Conservation (phyloP, 2,888 invertebrate genomes). For the Acleris literana region DNA sequence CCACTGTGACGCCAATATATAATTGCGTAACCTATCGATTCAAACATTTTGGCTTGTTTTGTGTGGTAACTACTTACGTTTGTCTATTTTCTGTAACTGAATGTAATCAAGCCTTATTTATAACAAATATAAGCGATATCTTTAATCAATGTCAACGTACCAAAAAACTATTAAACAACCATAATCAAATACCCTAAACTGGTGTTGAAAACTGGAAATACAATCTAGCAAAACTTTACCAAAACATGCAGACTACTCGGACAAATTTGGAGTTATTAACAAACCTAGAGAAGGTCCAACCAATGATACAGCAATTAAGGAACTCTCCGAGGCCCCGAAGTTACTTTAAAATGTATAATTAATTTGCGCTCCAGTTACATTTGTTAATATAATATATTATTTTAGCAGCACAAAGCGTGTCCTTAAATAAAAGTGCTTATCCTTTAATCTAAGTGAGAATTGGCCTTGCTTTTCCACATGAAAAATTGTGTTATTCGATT, state of each 20-base stretch:
- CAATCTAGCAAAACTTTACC: slow-evolving; percentile 16
- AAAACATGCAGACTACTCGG: slow-evolving; percentile 12
- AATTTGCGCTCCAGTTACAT: slow-evolving; percentile 20
- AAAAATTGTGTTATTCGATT: slow-evolving; percentile 9
- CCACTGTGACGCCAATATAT: no score
- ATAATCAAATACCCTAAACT: neutral
- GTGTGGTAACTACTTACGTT: no score
- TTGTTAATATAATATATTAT: slow-evolving; percentile 7
- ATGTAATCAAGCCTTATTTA: no score
- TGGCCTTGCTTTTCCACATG: slow-evolving; percentile 9
- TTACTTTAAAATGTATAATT: slow-evolving; percentile 26
- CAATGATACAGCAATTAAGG: slow-evolving; percentile 28
- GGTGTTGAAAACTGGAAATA: slow-evolving; percentile 3
- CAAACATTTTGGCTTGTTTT: no score
- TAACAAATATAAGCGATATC: no score
- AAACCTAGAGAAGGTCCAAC: slow-evolving; percentile 20
- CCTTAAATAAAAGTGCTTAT: slow-evolving; percentile 1
- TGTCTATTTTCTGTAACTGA: no score
- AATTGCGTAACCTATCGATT: no score
- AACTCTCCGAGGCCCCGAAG: slow-evolving; percentile 18
- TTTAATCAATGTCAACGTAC: no score
- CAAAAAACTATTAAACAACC: neutral
- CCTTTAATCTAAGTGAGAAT: slow-evolving; percentile 1
- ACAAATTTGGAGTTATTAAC: slow-evolving; percentile 19
- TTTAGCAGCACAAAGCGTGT: neutral